These are phyloP conservation scores for Chymomyza fuscimana DNA, from an alignment of 2,888 invertebrate genomes.

Conservation along the genomic window DNA sequence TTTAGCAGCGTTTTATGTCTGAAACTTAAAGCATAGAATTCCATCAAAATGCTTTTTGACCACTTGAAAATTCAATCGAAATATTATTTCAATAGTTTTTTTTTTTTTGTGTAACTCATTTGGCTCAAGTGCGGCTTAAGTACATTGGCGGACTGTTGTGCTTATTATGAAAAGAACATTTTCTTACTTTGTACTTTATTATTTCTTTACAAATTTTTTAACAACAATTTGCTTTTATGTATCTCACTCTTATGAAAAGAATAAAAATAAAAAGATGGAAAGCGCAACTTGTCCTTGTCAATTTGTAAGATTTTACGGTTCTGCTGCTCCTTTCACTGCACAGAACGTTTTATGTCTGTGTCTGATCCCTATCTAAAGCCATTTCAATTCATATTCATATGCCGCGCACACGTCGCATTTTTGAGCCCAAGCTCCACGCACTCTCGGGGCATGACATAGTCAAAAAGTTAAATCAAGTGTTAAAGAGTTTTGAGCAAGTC, in stretches of 20 bases:
- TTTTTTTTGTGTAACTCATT: not conserved
- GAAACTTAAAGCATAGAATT: conserved; percentile 11
- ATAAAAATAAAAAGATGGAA: conserved; percentile 34
- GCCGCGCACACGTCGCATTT: conserved; percentile 41
- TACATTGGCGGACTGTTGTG: not conserved
- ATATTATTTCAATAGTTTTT: conserved; percentile 10
- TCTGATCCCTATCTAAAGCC: conserved; percentile 66
- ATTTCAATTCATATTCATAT: conserved; percentile 72
- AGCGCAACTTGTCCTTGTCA: conserved; percentile 36
- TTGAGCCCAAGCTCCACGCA: not conserved
- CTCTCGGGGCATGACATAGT: conserved; percentile 30
- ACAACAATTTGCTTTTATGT: conserved; percentile 32
- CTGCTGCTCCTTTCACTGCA: conserved; percentile 28
- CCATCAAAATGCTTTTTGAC: conserved; percentile 7
- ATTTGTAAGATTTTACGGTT: conserved; percentile 60
- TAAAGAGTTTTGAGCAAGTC: conserved; percentile 55
- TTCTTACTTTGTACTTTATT: conserved; percentile 24
- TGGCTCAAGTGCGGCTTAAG: not conserved
- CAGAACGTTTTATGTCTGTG: conserved; percentile 16
- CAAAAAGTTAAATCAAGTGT: conserved; percentile 69
- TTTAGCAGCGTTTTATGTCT: conserved; percentile 10
- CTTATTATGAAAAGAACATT: conserved; percentile 49
- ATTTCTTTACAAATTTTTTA: conserved; percentile 39
- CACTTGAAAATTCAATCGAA: conserved; percentile 29
- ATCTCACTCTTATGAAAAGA: conserved; percentile 33